Percentiles rank a stretch among this genome's conserved stretches.
Evolutionary conservation across 2,797 vertebrate species (phyloP).

Genomic region (Megalops cyprinoides): DNA sequence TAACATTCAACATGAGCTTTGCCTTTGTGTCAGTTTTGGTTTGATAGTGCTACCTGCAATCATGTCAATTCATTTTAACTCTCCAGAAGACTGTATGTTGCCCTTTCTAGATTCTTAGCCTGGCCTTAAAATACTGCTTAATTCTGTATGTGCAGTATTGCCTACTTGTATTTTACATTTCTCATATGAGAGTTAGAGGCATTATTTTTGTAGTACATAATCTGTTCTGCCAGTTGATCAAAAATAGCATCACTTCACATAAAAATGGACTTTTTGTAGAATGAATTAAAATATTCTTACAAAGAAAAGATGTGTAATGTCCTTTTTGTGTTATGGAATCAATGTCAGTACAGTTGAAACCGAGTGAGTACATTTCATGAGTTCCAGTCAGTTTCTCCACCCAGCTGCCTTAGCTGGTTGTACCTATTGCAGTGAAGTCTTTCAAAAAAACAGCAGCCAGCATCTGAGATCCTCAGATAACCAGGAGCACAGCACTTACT

Average conservation of each 20-base stretch:
- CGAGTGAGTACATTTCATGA: background rate
- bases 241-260: background rate
- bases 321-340: background rate
- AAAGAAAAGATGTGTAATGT: slow-evolving; percentile 12
- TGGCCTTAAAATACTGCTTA: slow-evolving; percentile 21
- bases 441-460: no score
- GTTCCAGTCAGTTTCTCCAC: background rate
- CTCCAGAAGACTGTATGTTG: background rate
- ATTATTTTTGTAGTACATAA: slow-evolving; percentile 33
- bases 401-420: no score
- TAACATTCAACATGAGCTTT: background rate
- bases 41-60: background rate
- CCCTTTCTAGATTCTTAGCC: slow-evolving; percentile 17
- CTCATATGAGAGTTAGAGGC: background rate
- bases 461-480: background rate
- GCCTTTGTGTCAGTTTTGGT: background rate
- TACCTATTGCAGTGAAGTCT: no score
- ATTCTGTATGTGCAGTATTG: background rate
- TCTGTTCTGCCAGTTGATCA: background rate
- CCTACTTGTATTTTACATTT: slow-evolving; percentile 24
- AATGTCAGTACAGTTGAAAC: background rate
- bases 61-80: background rate
- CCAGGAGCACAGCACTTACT: background rate
- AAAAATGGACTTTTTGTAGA: background rate
- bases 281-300: background rate